These are phyloP conservation scores for Neodiprion fabricii DNA, from an alignment of 1,140 invertebrate genomes.

Conservation along the genomic window DNA sequence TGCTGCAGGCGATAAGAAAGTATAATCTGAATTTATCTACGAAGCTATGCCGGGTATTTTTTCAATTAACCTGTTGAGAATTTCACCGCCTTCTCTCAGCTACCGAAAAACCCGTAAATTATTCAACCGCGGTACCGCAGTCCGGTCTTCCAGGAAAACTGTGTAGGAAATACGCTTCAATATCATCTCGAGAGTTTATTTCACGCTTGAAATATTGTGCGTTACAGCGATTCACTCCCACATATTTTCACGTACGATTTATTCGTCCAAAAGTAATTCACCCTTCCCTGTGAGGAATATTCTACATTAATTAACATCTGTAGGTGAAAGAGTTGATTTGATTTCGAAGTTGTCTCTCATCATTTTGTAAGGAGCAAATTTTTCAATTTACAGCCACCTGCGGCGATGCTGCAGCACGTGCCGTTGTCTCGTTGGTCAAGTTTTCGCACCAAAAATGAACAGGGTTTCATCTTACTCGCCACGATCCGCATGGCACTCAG, in stretches of 20 bases:
- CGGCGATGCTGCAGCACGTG: not conserved
- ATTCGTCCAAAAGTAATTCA: too few species aligned
- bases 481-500: not conserved
- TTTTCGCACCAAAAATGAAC: not conserved
- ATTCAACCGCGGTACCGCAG: not conserved
- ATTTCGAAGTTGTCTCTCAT: not conserved
- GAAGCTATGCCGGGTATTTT: too few species aligned
- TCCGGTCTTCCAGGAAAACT: not conserved
- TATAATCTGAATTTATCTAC: too few species aligned
- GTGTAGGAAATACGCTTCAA: not conserved
- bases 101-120: not conserved
- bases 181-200: not conserved
- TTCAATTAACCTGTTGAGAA: too few species aligned
- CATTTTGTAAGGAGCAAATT: not conserved
- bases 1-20: too few species aligned
- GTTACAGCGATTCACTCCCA: too few species aligned
- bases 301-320: not conserved
- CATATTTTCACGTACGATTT: too few species aligned
- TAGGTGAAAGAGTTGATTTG: not conserved
- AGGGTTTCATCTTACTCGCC: not conserved
- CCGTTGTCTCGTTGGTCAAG: not conserved
- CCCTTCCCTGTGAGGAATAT: not conserved
- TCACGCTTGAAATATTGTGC: not conserved
- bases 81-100: too few species aligned
- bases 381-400: not conserved